phyloP scores from a whole-genome alignment of 2,888 invertebrate species.

The Cerastis leucographa region DNA sequence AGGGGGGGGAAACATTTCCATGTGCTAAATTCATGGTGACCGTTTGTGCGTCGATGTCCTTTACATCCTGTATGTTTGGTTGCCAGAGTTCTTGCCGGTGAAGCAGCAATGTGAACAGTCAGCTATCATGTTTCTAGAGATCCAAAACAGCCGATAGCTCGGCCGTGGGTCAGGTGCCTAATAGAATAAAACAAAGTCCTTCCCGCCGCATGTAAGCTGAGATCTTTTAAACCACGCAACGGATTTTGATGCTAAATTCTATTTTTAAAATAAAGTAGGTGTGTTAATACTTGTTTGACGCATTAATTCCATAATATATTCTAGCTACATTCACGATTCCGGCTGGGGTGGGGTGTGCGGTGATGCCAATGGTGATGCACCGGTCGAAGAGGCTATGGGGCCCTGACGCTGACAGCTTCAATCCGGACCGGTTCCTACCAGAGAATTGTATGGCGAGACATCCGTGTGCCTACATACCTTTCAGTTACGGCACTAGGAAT shows the following conservation, averaged over 20 bases:
- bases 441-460: slow-evolving; percentile 84
- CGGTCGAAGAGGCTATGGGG: slow-evolving; percentile 89
- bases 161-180: no score
- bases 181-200: no score
- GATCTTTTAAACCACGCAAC: no score
- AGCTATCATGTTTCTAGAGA: no score
- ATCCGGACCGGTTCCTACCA: slow-evolving; percentile 91
- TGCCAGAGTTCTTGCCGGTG: no score
- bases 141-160: no score
- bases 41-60: no score
- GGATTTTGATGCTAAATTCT: background rate
- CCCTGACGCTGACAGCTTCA: slow-evolving; percentile 89
- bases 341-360: slow-evolving; percentile 84
- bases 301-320: slow-evolving; percentile 44
- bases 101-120: no score
- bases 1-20: no score
- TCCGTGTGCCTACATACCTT: slow-evolving; percentile 87
- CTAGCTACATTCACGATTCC: slow-evolving; percentile 85
- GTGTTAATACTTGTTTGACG: background rate
- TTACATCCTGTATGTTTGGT: no score
- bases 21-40: no score
- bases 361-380: slow-evolving; percentile 85
- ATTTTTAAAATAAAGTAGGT: background rate
- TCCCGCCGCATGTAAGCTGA: no score
- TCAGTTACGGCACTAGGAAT: slow-evolving; percentile 86